Conservation (phyloP, 2,113 vertebrate species). For the Sapajus apella region DNA sequence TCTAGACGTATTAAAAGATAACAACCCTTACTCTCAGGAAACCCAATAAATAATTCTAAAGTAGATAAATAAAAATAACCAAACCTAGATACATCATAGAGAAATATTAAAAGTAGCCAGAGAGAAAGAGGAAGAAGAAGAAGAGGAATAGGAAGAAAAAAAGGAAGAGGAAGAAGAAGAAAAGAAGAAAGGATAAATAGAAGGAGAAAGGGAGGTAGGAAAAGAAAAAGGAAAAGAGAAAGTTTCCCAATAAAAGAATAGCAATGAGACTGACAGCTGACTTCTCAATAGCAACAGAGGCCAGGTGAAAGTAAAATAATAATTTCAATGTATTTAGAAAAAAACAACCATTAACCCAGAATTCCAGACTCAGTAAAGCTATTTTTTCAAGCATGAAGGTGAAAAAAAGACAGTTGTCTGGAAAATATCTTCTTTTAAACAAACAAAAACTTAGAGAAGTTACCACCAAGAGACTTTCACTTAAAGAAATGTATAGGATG, state of each 20-base stretch:
- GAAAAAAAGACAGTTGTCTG: not conserved
- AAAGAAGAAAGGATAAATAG: not conserved
- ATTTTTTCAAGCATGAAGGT: not conserved
- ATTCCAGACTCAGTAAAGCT: not conserved
- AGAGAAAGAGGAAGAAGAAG: not conserved
- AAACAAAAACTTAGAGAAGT: not conserved
- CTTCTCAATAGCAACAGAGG: not conserved
- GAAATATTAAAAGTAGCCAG: not conserved
- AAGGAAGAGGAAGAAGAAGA: not conserved
- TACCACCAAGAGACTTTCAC: not conserved
- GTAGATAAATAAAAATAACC: not conserved
- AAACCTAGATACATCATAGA: not conserved
- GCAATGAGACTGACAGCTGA: not conserved
- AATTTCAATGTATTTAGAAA: not conserved
- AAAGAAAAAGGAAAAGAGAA: not conserved
- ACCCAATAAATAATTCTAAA: not conserved
- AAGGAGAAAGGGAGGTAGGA: not conserved
- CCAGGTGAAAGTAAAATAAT: not conserved
- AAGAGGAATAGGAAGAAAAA: not conserved
- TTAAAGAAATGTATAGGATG: not conserved
- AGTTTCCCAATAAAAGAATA: not conserved
- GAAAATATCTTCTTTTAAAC: not conserved
- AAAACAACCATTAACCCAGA: not conserved
- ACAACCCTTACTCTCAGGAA: not conserved
- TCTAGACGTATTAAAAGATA: not conserved